These are phyloP conservation scores for Drosophila acutilabella DNA, from an alignment of 2,888 invertebrate species.

Conservation along the genomic window DNA sequence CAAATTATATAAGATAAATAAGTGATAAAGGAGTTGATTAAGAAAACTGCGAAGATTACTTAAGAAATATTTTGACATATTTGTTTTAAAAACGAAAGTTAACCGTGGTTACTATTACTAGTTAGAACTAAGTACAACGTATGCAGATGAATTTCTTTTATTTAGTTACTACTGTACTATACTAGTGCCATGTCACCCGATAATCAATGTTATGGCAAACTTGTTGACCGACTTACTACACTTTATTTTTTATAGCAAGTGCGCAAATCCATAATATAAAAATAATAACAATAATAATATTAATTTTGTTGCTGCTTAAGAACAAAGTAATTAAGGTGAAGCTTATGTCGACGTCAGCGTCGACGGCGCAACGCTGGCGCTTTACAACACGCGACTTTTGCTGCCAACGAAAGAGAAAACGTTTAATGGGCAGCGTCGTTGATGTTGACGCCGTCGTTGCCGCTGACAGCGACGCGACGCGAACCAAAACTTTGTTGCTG, in stretches of 20 bases:
- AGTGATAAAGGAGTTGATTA: neutral
- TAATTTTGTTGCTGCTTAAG: constrained; percentile 9
- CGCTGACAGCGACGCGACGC: constrained; percentile 26
- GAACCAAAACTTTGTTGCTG: constrained; percentile 48
- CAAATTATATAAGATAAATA: neutral
- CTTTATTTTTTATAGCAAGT: constrained; percentile 15
- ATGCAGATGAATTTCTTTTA: too few species aligned
- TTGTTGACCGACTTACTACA: constrained; percentile 11
- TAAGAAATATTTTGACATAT: too few species aligned
- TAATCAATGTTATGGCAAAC: constrained; percentile 12
- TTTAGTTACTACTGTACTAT: too few species aligned
- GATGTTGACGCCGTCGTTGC: constrained; percentile 22
- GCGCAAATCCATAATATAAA: constrained; percentile 15
- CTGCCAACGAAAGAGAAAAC: constrained; percentile 75
- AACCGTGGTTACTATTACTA: too few species aligned
- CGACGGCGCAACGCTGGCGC: constrained; percentile 22
- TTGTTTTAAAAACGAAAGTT: too few species aligned
- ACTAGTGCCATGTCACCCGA: neutral
- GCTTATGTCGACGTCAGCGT: constrained; percentile 18
- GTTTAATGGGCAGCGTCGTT: constrained; percentile 47
- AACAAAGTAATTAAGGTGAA: constrained; percentile 53
- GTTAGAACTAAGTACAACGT: too few species aligned
- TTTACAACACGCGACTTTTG: constrained; percentile 51
- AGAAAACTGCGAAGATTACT: neutral
- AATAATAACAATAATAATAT: constrained; percentile 3